Evolutionary conservation across 2,797 vertebrate species (phyloP).

Genomic region (Chelonia mydas): DNA sequence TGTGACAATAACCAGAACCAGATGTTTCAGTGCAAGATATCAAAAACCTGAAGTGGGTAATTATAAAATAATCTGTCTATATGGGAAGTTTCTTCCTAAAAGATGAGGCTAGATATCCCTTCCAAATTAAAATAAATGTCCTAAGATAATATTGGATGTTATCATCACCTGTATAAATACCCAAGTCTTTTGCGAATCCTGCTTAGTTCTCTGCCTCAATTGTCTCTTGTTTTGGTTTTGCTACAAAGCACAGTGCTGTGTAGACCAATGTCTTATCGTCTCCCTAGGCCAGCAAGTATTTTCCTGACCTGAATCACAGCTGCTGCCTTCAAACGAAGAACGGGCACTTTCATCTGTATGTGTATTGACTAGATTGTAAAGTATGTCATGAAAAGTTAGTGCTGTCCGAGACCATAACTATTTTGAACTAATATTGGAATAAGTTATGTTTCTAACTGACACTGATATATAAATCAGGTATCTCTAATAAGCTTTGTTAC

Average conservation of each 20-base stretch:
- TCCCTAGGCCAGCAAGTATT: background rate
- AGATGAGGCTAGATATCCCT: too few species aligned
- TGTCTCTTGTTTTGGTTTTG: background rate
- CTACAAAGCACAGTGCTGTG: background rate
- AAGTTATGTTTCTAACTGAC: background rate
- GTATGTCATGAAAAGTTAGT: background rate
- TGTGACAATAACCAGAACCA: too few species aligned
- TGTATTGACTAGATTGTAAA: background rate
- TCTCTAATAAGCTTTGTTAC: background rate
- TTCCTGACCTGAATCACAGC: background rate
- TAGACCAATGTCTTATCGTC: background rate
- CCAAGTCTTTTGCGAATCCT: too few species aligned
- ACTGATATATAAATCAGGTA: background rate
- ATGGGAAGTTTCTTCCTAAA: too few species aligned
- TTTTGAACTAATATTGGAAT: background rate
- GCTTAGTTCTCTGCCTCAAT: too few species aligned
- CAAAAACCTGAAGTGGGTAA: too few species aligned
- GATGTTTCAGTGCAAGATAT: too few species aligned
- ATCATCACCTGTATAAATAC: too few species aligned
- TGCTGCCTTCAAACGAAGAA: background rate
- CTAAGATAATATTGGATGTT: too few species aligned
- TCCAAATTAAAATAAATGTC: too few species aligned
- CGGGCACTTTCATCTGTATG: background rate
- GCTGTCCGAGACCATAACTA: background rate
- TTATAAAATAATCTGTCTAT: too few species aligned